These are phyloP conservation scores for Hypolimnas misippus DNA, from an alignment of 2,888 invertebrate genomes.

Conservation along the genomic window DNA sequence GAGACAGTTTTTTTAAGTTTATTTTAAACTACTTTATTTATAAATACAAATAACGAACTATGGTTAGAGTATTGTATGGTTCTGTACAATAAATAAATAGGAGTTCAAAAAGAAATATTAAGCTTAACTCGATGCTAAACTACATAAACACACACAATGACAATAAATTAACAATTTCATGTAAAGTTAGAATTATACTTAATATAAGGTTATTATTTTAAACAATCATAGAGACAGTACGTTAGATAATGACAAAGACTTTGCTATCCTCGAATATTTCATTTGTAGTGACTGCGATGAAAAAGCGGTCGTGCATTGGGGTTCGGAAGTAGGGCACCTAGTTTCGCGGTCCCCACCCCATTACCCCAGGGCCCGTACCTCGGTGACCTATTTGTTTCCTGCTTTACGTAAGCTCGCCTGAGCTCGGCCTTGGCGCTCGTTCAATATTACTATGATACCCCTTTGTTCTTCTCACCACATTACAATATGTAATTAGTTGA, in stretches of 20 bases:
- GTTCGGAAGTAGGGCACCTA: conserved; percentile 72
- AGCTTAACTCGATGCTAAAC: too few species aligned
- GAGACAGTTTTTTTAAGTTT: too few species aligned
- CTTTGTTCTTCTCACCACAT: conserved; percentile 23
- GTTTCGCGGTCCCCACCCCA: conserved; percentile 50
- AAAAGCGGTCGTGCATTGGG: conserved; percentile 48
- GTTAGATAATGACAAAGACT: conserved; percentile 16
- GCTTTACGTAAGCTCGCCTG: conserved; percentile 58
- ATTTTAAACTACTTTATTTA: too few species aligned
- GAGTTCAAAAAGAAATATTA: too few species aligned
- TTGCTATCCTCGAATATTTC: conserved; percentile 49
- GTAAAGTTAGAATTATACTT: too few species aligned
- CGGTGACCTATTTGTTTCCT: conserved; percentile 69
- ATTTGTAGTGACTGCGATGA: conserved; percentile 55
- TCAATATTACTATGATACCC: conserved; percentile 40
- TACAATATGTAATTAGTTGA: background rate
- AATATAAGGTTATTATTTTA: background rate
- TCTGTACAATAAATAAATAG: too few species aligned
- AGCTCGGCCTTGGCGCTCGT: conserved; percentile 45
- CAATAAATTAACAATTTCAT: too few species aligned
- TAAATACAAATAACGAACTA: too few species aligned
- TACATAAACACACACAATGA: too few species aligned
- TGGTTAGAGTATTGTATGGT: too few species aligned
- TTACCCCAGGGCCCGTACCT: conserved; percentile 42
- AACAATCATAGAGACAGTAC: background rate